Conservation (phyloP, 2,888 invertebrate genomes). For the Drosophila nr. medialis region DNA sequence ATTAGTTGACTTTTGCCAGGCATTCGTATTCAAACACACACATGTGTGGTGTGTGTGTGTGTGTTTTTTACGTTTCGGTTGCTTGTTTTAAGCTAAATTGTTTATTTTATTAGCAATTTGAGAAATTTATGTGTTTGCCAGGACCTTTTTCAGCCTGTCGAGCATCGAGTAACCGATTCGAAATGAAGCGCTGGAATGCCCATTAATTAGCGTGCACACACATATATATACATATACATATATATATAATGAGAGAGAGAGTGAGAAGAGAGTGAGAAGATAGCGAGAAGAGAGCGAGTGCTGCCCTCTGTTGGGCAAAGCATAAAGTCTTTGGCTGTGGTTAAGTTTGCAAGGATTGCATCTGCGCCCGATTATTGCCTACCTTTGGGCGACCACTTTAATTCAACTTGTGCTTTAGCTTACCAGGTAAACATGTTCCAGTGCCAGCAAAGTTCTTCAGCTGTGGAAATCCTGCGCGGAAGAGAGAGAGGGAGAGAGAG, state of each 20-base stretch:
- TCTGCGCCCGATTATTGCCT: constrained; percentile 48
- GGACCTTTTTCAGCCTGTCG: constrained; percentile 18
- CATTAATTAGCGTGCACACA: constrained; percentile 68
- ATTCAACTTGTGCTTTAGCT: constrained; percentile 42
- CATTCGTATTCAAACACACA: constrained; percentile 25
- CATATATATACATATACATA: background rate
- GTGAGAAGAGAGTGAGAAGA: background rate
- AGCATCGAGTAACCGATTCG: constrained; percentile 29
- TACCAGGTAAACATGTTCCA: constrained; percentile 82
- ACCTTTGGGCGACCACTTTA: constrained; percentile 63
- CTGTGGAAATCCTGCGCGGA: constrained; percentile 82
- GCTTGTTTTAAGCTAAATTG: constrained; percentile 77
- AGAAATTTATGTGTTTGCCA: constrained; percentile 66
- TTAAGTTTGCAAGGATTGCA: constrained; percentile 44
- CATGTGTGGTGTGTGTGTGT: constrained; percentile 25
- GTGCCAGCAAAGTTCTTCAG: constrained; percentile 82
- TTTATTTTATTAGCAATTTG: constrained; percentile 80
- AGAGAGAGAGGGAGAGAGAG: background rate
- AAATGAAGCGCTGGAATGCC: constrained; percentile 77
- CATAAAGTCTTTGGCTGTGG: background rate
- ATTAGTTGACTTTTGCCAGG: constrained; percentile 68
- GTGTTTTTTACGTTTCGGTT: constrained; percentile 15
- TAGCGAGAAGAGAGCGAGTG: background rate
- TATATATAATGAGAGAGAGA: background rate
- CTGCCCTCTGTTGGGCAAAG: constrained; percentile 64